Evolutionary conservation across 1,140 invertebrate species (phyloP), one percentile per base, ranked within the genome.

Genomic region (Ceratoteleas bidentatus): DNA sequence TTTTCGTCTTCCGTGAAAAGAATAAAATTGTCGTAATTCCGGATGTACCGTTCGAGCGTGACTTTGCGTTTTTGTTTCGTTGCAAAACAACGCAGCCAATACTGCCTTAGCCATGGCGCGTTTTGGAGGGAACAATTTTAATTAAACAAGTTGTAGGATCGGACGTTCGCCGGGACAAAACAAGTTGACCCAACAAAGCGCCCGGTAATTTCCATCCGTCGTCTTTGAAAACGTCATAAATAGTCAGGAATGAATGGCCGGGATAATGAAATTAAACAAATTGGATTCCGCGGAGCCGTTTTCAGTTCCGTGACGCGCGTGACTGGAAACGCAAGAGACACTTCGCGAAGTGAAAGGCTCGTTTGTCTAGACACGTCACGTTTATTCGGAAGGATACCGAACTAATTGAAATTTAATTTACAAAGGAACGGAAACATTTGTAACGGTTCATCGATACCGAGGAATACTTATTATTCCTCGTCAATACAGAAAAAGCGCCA

Each of bases 341-440:
- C 52, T 52, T 65, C 13, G 34, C 40, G 15, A 54, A 68, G 57
- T 66, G 66, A 60, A 61, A 73, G 34, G 53, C 60, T 58, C 65
- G 53, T 75, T 79, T 79, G 60, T 79, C 61, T 65, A 64, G 61
- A 70, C 76, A 43, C 47, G 68, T 73, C 60, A 62, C 56, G 40
- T 61, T 72, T 54, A 36, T 65, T 49, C 32, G 11, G n/a, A 69
- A 73, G 69, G 8, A 69, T 69, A 47, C 49, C 10, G 56, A 49
- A 64, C 50, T 74, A 74, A 75, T 70, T 81, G 58, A 70, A 72
- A 64, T 75, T 81, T 81, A 74, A 81, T 81, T 74, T 65, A 7
- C 50, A 69, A 75, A 57, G 32, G 47, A 75, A 66, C 50, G 50
- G 11, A 16, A 64, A 45, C 72, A 70, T 75, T 70, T 75, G 38